These are phyloP conservation scores for Aegithalos caudatus DNA, from an alignment of 2,113 vertebrate species.

Conservation along the genomic window DNA sequence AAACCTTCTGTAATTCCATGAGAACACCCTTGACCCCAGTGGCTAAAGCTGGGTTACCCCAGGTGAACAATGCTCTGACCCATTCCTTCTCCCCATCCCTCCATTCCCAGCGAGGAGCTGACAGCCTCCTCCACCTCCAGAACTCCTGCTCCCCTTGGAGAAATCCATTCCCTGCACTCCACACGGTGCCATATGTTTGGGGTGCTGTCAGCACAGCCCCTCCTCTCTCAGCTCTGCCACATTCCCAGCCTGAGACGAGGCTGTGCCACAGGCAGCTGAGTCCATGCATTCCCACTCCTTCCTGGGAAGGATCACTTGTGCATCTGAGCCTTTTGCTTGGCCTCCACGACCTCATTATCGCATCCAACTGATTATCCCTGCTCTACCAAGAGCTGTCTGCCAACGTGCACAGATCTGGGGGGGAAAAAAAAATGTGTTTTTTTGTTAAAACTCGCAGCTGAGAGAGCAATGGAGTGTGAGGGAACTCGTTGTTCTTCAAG, in stretches of 20 bases:
- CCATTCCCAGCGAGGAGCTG: fast-evolving
- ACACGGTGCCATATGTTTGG: background rate
- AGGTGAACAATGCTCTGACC: background rate
- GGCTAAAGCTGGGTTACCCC: fast-evolving
- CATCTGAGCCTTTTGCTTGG: background rate
- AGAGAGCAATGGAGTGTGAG: background rate
- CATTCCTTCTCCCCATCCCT: background rate
- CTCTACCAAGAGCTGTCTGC: background rate
- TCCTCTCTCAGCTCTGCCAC: background rate
- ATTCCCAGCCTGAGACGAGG: background rate
- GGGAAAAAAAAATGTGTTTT: too few relatives aligned
- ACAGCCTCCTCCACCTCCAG: background rate
- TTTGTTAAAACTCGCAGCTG: background rate
- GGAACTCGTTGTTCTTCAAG: conserved; percentile 29
- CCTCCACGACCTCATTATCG: background rate
- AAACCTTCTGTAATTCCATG: background rate
- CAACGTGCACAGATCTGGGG: background rate
- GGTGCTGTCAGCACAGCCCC: background rate
- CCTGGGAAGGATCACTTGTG: background rate
- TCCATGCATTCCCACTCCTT: background rate
- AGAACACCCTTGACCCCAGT: background rate
- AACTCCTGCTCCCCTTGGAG: background rate
- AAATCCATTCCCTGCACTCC: too few relatives aligned
- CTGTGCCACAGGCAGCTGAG: background rate
- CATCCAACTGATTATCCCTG: background rate